A percentile compares a stretch with the other conserved stretches of the same genome.
phyloP scores from a whole-genome alignment of 1,140 invertebrate species.

The Antheraea pernyi region DNA sequence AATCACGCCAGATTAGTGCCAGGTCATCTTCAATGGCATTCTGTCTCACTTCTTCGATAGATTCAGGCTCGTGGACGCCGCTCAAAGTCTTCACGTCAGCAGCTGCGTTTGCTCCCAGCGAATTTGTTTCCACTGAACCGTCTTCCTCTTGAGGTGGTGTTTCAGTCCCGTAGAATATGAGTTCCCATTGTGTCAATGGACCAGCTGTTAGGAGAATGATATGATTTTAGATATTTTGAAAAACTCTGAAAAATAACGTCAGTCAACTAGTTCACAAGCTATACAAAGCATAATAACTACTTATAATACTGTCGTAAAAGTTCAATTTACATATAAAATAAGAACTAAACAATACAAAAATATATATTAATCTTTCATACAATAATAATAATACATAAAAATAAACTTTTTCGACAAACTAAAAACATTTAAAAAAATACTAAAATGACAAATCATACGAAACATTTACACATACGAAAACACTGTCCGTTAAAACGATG shows the following conservation, averaged over 20 bases:
- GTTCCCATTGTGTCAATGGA: conserved; percentile 83
- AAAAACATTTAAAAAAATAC: background rate
- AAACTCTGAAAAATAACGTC: background rate
- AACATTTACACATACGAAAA: conserved; percentile 19
- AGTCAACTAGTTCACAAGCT: background rate
- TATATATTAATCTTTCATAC: background rate
- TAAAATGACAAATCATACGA: conserved; percentile 21
- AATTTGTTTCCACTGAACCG: conserved; percentile 49
- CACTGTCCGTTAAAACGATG: conserved; percentile 18
- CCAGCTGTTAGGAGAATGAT: conserved; percentile 52
- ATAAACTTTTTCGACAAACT: conserved; percentile 14
- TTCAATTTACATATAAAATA: background rate
- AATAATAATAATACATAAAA: background rate
- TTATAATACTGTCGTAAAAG: background rate
- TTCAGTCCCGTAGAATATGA: conserved; percentile 89
- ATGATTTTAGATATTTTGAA: background rate
- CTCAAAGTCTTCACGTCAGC: conserved; percentile 32
- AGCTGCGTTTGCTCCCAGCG: conserved; percentile 12
- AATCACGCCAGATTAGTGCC: conserved; percentile 58
- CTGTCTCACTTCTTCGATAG: conserved; percentile 42
- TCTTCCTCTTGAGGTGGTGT: conserved; percentile 80
- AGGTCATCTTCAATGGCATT: conserved; percentile 61
- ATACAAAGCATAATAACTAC: background rate
- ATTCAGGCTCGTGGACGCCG: conserved; percentile 31
- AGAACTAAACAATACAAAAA: background rate